Evolutionary conservation across 2,888 invertebrate genomes (phyloP), one percentile per base, ranked within the genome.

Genomic region (Parelbella ahira): DNA sequence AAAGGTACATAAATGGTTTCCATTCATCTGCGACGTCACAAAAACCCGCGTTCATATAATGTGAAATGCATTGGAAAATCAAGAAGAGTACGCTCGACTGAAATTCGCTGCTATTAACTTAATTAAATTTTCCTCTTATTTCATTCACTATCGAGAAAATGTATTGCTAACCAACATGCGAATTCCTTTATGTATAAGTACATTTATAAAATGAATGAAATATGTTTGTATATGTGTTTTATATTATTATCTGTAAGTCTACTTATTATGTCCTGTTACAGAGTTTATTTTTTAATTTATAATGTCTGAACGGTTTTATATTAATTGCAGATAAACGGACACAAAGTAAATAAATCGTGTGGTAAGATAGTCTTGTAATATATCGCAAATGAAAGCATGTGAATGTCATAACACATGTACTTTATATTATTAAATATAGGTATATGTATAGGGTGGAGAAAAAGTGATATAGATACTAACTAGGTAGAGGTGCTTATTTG

Each of bases 151-250:
- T 57, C n/a, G n/a, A n/a, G n/a, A n/a, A n/a, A n/a, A n/a, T n/a
- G n/a, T n/a, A n/a, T n/a, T n/a, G n/a, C n/a, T 50, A 58, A 60
- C 60, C 59, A 64, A 52, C 56, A 63, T 63, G 60, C 51, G 49
- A 53, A 59, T 60, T 56, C 61, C 58, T 51, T 52, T 48, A 47
- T 48, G 50, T 45, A 48, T 58, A 60, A 63, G 51, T 62, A 56
- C 60, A 45, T 45, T 58, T 51, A 72, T 77, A 77, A 75, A 68
- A 80, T 83, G 81, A 77, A 63, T 68, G 56, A 56, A 44, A 56
- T 64, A 61, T 70, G 65, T 53, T 37, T 59, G 21, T 46, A 67
- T 44, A 30, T 79, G 53, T 67, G 50, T 58, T 55, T 76, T 36
- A 50, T 59, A 33, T 51, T 73, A 39, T 57, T 56, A 52, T 57